Conservation (phyloP, 2,888 invertebrate species). For the Coenonympha arcania region DNA sequence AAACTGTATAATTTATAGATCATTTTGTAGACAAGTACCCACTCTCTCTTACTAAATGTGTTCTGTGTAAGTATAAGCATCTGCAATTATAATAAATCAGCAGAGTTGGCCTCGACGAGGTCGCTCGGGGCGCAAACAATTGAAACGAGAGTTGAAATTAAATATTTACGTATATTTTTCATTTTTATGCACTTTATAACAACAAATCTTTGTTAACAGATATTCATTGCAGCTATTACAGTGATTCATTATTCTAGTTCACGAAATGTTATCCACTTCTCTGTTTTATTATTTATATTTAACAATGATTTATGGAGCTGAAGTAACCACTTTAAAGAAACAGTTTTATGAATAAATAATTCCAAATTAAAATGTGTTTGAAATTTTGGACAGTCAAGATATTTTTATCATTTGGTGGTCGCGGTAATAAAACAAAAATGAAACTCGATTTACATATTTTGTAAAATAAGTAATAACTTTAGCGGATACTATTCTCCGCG, state of each 20-base stretch:
- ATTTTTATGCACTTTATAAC: conserved; percentile 64
- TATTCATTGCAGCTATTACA: conserved; percentile 51
- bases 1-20: background rate
- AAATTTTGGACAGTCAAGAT: conserved; percentile 49
- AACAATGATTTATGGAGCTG: conserved; percentile 37
- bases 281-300: conserved; percentile 36
- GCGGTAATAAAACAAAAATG: conserved; percentile 35
- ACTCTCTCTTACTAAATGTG: no score
- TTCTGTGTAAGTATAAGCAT: background rate
- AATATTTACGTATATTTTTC: conserved; percentile 73
- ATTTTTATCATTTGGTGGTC: conserved; percentile 43
- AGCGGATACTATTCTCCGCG: no score
- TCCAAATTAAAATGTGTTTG: conserved; percentile 45
- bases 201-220: conserved; percentile 62
- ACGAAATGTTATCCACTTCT: conserved; percentile 23
- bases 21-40: background rate
- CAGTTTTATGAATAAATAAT: conserved; percentile 39
- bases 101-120: background rate
- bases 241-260: conserved; percentile 44
- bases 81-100: background rate
- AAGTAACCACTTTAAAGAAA: conserved; percentile 48
- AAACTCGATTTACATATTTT: background rate
- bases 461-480: conserved; percentile 40
- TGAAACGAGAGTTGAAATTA: conserved; percentile 56
- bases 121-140: conserved; percentile 19